A percentile compares a stretch with the other conserved stretches of the same genome.
These are phyloP conservation scores for Lasioglossum lativentre DNA, from an alignment of 2,888 invertebrate species.

Conservation along the genomic window DNA sequence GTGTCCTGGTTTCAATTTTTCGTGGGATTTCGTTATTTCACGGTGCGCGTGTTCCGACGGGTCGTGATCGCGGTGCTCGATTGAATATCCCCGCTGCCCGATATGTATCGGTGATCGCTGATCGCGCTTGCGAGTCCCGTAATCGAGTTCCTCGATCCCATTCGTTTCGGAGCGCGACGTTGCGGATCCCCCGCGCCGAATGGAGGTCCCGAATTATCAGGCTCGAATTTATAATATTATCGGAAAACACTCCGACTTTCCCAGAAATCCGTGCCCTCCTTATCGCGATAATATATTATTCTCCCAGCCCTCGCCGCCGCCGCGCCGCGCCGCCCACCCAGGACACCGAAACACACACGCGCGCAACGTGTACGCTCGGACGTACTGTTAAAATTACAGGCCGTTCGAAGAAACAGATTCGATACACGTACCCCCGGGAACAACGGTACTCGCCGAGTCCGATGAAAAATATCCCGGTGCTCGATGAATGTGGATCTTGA, in stretches of 20 bases:
- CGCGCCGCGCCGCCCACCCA: not conserved
- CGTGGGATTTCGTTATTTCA: conserved; percentile 26
- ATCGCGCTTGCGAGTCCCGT: conserved; percentile 33
- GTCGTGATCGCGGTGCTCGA: conserved; percentile 23
- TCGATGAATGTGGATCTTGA: not conserved
- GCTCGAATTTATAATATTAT: conserved; percentile 57
- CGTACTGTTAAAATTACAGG: not conserved
- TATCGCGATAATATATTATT: conserved; percentile 36
- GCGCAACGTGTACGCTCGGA: not conserved
- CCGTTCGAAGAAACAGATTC: not conserved
- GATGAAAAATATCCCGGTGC: not conserved
- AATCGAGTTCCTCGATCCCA: conserved; percentile 55
- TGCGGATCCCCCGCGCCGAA: conserved; percentile 16
- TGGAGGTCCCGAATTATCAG: conserved; percentile 50
- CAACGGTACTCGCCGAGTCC: not conserved
- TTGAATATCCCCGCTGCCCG: conserved; percentile 39
- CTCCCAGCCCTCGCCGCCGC: not conserved
- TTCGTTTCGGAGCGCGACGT: conserved; percentile 48
- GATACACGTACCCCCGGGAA: not conserved
- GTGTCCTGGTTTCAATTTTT: conserved; percentile 10
- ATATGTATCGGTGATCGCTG: conserved; percentile 41
- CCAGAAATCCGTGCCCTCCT: conserved; percentile 50
- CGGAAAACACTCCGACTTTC: conserved; percentile 49
- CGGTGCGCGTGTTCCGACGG: not conserved
- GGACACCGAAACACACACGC: conserved; percentile 14